phyloP scores from a whole-genome alignment of 1,140 invertebrate species.

The Hydropsyche tenuis region DNA sequence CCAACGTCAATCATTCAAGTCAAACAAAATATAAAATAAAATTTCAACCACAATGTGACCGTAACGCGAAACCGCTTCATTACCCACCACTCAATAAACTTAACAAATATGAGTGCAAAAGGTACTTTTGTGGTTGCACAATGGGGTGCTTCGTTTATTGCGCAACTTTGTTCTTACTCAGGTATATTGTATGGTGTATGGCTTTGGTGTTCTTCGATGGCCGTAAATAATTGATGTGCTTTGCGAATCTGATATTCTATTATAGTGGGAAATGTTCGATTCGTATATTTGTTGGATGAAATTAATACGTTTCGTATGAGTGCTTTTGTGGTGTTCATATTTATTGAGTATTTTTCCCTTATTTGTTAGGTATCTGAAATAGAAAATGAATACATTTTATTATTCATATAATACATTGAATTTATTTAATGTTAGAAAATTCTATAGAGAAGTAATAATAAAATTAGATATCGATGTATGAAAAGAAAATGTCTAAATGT shows the following conservation, averaged over 20 bases:
- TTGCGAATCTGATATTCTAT: conserved; percentile 2
- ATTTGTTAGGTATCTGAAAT: not conserved
- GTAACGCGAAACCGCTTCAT: conserved; percentile 57
- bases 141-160: conserved; percentile 28
- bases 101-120: conserved; percentile 42
- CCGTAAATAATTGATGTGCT: conserved; percentile 14
- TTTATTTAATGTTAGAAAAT: too few species aligned
- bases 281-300: not conserved
- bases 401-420: not conserved
- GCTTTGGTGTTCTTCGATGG: conserved; percentile 2
- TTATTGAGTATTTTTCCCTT: not conserved
- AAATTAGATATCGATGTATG: too few species aligned
- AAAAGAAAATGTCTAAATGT: too few species aligned
- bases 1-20: conserved; percentile 61
- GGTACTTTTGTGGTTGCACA: conserved; percentile 23
- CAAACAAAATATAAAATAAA: conserved; percentile 65
- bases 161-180: conserved; percentile 35
- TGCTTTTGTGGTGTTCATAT: not conserved
- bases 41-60: conserved; percentile 52
- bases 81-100: conserved; percentile 52
- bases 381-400: not conserved
- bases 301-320: not conserved
- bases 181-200: not conserved
- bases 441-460: not conserved
- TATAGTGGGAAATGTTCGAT: not conserved